Percentiles rank a stretch among this genome's conserved stretches.
Conservation (phyloP, 1,140 invertebrate species). For the Gonatopus flavifemur region DNA sequence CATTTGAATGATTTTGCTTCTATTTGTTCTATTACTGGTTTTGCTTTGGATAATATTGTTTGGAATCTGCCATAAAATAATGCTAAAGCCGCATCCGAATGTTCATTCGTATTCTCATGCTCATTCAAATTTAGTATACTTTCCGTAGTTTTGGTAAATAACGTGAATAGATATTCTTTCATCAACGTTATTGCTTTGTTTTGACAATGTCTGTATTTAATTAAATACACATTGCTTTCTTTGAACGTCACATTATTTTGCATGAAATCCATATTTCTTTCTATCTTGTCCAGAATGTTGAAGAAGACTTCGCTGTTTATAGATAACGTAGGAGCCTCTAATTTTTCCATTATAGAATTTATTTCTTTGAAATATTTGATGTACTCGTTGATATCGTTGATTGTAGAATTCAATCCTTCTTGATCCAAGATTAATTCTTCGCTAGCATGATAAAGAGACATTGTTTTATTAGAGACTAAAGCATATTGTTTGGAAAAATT, state of each 20-base stretch:
- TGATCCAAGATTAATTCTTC: slow-evolving; percentile 88
- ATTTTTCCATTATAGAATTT: slow-evolving; percentile 75
- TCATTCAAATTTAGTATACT: slow-evolving; percentile 60
- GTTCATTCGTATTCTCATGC: slow-evolving; percentile 53
- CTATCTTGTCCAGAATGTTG: slow-evolving; percentile 78
- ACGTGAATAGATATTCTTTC: slow-evolving; percentile 72
- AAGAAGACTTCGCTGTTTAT: slow-evolving; percentile 83
- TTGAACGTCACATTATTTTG: slow-evolving; percentile 78
- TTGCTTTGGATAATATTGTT: slow-evolving; percentile 81
- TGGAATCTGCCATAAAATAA: slow-evolving; percentile 94
- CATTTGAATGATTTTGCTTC: slow-evolving; percentile 73
- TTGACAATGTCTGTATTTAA: slow-evolving; percentile 79
- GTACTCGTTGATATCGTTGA: slow-evolving; percentile 77
- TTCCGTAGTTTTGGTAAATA: slow-evolving; percentile 78
- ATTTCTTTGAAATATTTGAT: slow-evolving; percentile 86
- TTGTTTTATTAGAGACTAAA: slow-evolving; percentile 87
- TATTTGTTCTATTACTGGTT: slow-evolving; percentile 77
- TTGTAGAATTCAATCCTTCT: slow-evolving; percentile 75
- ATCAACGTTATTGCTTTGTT: slow-evolving; percentile 77
- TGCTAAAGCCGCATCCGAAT: slow-evolving; percentile 78
- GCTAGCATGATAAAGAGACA: slow-evolving; percentile 84
- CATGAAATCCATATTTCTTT: slow-evolving; percentile 86
- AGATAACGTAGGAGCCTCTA: slow-evolving; percentile 77
- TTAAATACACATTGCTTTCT: slow-evolving; percentile 71
- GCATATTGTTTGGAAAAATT: slow-evolving; percentile 77